These are phyloP conservation scores for Bombus pyrosoma DNA, from an alignment of 1,140 invertebrate species.

Conservation along the genomic window DNA sequence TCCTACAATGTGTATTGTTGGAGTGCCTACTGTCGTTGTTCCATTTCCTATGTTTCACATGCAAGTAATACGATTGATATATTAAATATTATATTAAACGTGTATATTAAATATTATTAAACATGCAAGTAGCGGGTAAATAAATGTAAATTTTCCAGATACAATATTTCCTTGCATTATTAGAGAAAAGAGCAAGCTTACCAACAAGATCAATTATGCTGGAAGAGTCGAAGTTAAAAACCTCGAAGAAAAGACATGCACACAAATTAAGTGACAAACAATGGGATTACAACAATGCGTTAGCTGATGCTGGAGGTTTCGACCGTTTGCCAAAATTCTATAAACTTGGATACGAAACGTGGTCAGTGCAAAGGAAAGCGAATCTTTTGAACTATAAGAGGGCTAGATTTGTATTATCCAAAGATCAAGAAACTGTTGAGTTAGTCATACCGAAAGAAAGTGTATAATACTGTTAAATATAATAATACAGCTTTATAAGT, in stretches of 20 bases:
- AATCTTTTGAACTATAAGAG: conserved; percentile 74
- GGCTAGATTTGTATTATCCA: conserved; percentile 62
- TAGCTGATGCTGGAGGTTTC: conserved; percentile 69
- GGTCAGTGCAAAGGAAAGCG: conserved; percentile 41
- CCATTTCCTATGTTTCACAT: conserved; percentile 89
- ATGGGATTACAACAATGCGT: conserved; percentile 74
- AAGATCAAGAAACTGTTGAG: conserved; percentile 54
- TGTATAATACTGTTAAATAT: not conserved
- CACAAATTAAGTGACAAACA: conserved; percentile 71
- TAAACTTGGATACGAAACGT: conserved; percentile 65
- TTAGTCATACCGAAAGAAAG: conserved; percentile 13
- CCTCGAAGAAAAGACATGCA: conserved; percentile 67
- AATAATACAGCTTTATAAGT: not conserved
- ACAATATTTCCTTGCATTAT: conserved; percentile 83
- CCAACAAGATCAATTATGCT: conserved; percentile 78
- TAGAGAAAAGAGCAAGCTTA: conserved; percentile 81
- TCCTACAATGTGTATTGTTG: conserved; percentile 89
- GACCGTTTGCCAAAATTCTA: conserved; percentile 70
- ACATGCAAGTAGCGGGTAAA: too few relatives aligned
- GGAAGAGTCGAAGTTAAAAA: conserved; percentile 67
- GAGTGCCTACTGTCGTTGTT: conserved; percentile 85
- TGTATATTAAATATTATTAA: not conserved
- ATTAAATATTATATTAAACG: not conserved
- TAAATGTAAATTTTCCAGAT: conserved; percentile 75
- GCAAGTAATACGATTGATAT: conserved; percentile 82